phyloP scores from a whole-genome alignment of 2,113 vertebrate genomes.

The Cyphomyrus plagiostoma region DNA sequence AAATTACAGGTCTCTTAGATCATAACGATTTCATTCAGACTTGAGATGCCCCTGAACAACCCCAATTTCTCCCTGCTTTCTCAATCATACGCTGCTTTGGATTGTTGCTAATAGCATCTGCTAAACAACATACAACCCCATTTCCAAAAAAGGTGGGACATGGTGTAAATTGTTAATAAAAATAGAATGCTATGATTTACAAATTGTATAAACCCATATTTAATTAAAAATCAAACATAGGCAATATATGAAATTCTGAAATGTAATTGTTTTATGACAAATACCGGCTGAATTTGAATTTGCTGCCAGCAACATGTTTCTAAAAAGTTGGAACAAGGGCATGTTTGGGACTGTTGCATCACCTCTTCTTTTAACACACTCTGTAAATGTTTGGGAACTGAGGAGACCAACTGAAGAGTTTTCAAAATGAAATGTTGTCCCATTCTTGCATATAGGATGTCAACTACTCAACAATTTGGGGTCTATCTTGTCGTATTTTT shows the following conservation, averaged over 20 bases:
- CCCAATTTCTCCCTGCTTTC: not conserved
- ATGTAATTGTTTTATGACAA: not conserved
- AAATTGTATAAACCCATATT: not conserved
- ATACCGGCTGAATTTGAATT: no score
- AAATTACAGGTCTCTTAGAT: not conserved
- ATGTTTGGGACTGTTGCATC: no score
- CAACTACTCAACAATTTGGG: no score
- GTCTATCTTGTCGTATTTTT: no score
- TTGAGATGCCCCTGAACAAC: not conserved
- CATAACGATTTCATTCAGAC: not conserved
- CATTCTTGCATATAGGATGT: no score
- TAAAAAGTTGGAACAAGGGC: no score
- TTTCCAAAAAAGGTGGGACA: not conserved
- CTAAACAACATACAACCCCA: not conserved
- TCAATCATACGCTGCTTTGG: not conserved
- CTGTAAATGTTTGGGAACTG: no score
- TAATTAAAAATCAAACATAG: not conserved
- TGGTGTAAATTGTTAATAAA: not conserved
- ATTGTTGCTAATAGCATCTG: not conserved
- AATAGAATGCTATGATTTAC: not conserved
- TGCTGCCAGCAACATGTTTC: no score
- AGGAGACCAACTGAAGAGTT: no score
- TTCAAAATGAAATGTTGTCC: no score
- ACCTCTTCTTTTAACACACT: no score
- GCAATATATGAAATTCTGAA: not conserved